A percentile compares a stretch with the other conserved stretches of the same genome.
Conservation (phyloP, 2,888 invertebrate species). For the Sipunculus nudus region DNA sequence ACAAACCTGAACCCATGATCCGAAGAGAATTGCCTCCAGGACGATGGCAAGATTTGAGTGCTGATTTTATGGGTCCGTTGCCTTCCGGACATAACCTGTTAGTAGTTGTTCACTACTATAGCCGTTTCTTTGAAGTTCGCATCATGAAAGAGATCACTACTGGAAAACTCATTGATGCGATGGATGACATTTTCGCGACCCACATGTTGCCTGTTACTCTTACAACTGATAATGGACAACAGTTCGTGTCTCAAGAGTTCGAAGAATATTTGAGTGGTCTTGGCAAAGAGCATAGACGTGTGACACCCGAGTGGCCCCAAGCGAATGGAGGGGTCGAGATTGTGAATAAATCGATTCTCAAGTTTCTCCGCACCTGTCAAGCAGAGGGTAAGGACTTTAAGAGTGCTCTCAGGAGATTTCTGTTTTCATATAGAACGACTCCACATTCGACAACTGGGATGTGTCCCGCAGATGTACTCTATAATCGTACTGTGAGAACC, state of each 20-base stretch:
- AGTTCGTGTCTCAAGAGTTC: background rate
- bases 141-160: too few species aligned
- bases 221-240: background rate
- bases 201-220: too few species aligned
- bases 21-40: constrained; percentile 20
- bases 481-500: too few species aligned
- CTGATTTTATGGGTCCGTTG: constrained; percentile 28
- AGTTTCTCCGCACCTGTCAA: background rate
- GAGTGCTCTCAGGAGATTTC: too few species aligned
- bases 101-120: too few species aligned
- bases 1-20: constrained; percentile 25
- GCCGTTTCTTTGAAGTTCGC: too few species aligned
- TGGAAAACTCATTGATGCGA: too few species aligned
- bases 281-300: background rate
- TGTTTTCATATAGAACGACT: too few species aligned
- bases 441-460: too few species aligned
- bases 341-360: background rate
- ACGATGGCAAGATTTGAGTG: constrained; percentile 26
- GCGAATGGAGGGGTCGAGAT: background rate
- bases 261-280: too few species aligned
- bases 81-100: constrained; percentile 18
- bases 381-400: background rate
- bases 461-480: too few species aligned
- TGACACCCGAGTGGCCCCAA: background rate
- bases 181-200: too few species aligned